Evolutionary conservation across 1,140 invertebrate genomes (phyloP).

Genomic region (Hyposmocoma kahamanoa): DNA sequence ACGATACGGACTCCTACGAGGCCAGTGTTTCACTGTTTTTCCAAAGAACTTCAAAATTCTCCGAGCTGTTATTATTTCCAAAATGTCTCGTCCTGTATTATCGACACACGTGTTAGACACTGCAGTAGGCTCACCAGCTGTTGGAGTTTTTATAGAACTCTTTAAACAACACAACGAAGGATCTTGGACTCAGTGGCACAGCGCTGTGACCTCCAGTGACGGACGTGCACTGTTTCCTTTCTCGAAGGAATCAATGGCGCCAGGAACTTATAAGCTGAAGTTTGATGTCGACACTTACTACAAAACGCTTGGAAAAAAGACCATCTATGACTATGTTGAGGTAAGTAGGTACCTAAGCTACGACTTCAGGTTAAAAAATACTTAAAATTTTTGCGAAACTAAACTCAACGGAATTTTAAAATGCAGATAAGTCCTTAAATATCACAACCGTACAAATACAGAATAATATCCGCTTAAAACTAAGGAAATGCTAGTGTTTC

Average conservation of each 20-base stretch:
- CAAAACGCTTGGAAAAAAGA: slow-evolving; percentile 74
- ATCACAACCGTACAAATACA: too few relatives aligned
- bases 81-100: slow-evolving; percentile 57
- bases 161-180: slow-evolving; percentile 78
- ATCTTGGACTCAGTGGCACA: slow-evolving; percentile 77
- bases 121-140: slow-evolving; percentile 77
- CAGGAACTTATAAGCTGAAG: slow-evolving; percentile 83
- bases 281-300: slow-evolving; percentile 86
- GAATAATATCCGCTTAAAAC: too few relatives aligned
- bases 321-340: slow-evolving; percentile 85
- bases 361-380: too few relatives aligned
- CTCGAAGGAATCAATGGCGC: slow-evolving; percentile 74
- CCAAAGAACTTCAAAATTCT: too few relatives aligned
- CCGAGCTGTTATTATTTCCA: too few relatives aligned
- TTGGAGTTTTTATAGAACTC: slow-evolving; percentile 76
- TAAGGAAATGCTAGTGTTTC: too few relatives aligned
- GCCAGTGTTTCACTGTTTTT: too few relatives aligned
- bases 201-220: slow-evolving; percentile 78
- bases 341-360: too few relatives aligned
- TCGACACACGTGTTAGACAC: slow-evolving; percentile 82
- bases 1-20: too few relatives aligned
- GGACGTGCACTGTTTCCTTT: slow-evolving; percentile 81
- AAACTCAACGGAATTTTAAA: too few relatives aligned
- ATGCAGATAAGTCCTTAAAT: too few relatives aligned
- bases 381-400: too few relatives aligned